A percentile compares a stretch with the other conserved stretches of the same genome.
Conservation (phyloP, 2,113 vertebrate species). For the Chascanopsetta lugubris region DNA sequence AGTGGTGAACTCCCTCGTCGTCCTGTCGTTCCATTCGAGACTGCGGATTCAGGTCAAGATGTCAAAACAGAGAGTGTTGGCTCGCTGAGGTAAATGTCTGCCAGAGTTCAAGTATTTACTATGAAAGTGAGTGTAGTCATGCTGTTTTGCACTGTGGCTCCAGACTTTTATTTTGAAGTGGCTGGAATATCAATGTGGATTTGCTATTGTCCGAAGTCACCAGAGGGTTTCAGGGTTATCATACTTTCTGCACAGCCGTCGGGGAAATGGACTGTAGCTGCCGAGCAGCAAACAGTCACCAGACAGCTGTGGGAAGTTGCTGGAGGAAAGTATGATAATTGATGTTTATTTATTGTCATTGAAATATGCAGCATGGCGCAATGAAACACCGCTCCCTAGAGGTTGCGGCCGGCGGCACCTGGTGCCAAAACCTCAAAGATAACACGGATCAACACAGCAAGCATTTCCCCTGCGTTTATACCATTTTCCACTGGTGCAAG, state of each 20-base stretch:
- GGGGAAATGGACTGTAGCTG: slow-evolving; percentile 17
- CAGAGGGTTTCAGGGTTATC: background rate
- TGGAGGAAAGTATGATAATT: slow-evolving; percentile 71
- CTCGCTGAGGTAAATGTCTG: background rate
- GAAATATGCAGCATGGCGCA: slow-evolving; percentile 57
- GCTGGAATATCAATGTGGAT: background rate
- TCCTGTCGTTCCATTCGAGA: slow-evolving; percentile 30
- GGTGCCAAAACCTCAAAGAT: slow-evolving; percentile 59
- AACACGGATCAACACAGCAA: slow-evolving; percentile 25
- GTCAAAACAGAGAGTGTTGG: slow-evolving; percentile 13
- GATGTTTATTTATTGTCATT: slow-evolving; percentile 74
- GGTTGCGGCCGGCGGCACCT: slow-evolving; percentile 56
- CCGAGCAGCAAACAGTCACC: slow-evolving; percentile 27
- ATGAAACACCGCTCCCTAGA: slow-evolving; percentile 40
- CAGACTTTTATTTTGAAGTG: slow-evolving; percentile 3
- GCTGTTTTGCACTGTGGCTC: slow-evolving; percentile 5
- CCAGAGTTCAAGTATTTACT: background rate
- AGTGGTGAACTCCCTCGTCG: slow-evolving; percentile 34
- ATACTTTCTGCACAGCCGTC: slow-evolving; percentile 19
- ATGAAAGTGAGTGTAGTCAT: background rate
- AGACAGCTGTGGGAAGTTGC: slow-evolving; percentile 49
- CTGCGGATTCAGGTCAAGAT: slow-evolving; percentile 12
- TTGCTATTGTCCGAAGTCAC: slow-evolving; percentile 10
- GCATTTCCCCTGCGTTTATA: background rate
- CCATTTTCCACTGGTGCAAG: slow-evolving; percentile 1